phyloP scores from a whole-genome alignment of 2,113 vertebrate genomes.

The Porphyrio hochstetteri region DNA sequence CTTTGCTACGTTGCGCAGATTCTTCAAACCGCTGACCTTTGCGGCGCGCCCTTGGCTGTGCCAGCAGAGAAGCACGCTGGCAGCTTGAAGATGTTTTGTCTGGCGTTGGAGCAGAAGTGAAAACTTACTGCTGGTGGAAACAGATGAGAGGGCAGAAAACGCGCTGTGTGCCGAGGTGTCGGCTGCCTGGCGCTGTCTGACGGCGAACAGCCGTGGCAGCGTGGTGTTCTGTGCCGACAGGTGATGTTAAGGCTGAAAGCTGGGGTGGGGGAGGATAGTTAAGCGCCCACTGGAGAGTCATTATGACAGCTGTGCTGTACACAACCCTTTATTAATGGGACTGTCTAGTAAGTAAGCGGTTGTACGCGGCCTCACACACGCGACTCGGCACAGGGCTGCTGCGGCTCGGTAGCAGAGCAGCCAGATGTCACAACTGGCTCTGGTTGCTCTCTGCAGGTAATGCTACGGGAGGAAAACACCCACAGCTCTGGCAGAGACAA shows the following conservation, averaged over 20 bases:
- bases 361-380: not conserved
- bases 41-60: not conserved
- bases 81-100: conserved; percentile 49
- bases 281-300: not conserved
- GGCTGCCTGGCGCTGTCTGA: not conserved
- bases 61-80: not conserved
- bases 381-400: not conserved
- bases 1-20: not conserved
- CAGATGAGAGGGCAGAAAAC: not conserved
- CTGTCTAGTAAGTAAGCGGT: not conserved
- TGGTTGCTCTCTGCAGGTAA: not conserved
- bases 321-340: not conserved
- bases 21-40: conserved; percentile 29
- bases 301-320: not conserved
- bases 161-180: fast-evolving
- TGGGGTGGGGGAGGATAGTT: not conserved
- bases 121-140: not conserved
- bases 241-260: not conserved
- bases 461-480: not conserved
- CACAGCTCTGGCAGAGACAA: not conserved
- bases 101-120: conserved; percentile 11
- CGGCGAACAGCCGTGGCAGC: fast-evolving
- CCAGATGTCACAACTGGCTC: not conserved
- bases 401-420: not conserved
- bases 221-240: not conserved